Conservation (phyloP, 2,113 vertebrate species). For the Microtus pennsylvanicus region DNA sequence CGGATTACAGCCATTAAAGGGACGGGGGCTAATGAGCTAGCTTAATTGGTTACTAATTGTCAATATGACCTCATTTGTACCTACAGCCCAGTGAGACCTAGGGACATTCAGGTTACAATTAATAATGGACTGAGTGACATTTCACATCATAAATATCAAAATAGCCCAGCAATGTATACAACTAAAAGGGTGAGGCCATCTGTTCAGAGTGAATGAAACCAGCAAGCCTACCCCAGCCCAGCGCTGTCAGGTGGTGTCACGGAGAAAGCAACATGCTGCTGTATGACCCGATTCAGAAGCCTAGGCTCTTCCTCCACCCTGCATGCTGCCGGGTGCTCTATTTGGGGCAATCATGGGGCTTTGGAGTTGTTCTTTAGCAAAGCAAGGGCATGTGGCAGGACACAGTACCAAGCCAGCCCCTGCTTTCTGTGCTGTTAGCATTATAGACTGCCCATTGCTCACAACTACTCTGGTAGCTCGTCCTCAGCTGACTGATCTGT, state of each 20-base stretch:
- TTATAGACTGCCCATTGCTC: background rate
- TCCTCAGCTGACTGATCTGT: background rate
- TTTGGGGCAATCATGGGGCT: background rate
- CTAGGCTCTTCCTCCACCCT: background rate
- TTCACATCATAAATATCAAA: conserved; percentile 45
- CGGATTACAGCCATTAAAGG: background rate
- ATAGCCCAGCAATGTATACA: background rate
- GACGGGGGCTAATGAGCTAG: background rate
- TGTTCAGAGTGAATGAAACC: background rate
- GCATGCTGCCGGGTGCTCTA: background rate
- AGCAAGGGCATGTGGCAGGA: background rate
- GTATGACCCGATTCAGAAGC: background rate
- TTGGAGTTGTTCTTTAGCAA: background rate
- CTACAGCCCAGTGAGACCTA: background rate
- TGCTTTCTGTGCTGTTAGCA: background rate
- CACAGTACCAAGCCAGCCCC: background rate
- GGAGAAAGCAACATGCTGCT: background rate
- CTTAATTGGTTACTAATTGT: conserved; percentile 54
- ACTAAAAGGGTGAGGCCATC: background rate
- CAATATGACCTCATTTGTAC: conserved; percentile 54
- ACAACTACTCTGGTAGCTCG: background rate
- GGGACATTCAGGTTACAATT: conserved; percentile 38
- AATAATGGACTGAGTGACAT: conserved; percentile 42
- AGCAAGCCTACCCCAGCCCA: background rate
- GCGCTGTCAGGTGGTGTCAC: background rate